These are phyloP conservation scores for Melanocharis versteri DNA, from an alignment of 2,113 vertebrate genomes.

Conservation along the genomic window DNA sequence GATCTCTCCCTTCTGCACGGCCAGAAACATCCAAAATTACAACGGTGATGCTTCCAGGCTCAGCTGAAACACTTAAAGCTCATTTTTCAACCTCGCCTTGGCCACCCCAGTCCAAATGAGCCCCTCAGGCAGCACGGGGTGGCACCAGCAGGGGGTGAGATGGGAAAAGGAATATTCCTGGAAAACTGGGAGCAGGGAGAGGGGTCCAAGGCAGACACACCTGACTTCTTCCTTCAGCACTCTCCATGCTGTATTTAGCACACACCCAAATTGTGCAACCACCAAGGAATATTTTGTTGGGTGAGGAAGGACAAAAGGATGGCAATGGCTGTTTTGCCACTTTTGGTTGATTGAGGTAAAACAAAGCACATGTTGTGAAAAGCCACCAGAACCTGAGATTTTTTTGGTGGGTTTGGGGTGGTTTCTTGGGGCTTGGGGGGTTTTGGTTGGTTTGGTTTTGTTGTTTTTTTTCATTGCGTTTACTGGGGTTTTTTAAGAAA, in stretches of 20 bases:
- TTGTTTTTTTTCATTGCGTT: neutral
- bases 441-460: neutral
- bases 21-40: neutral
- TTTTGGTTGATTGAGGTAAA: neutral
- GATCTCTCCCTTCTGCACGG: neutral
- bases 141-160: fast-evolving
- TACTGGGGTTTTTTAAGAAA: neutral
- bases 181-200: neutral
- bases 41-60: neutral
- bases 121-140: neutral
- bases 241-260: neutral
- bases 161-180: neutral
- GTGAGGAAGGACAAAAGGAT: neutral
- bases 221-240: neutral
- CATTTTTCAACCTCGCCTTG: neutral
- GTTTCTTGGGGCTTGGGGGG: neutral
- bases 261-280: neutral
- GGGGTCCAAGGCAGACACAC: neutral
- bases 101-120: neutral
- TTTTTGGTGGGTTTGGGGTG: neutral
- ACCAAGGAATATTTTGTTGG: neutral
- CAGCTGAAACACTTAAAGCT: neutral
- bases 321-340: neutral
- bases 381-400: neutral
- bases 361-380: neutral